A percentile compares a stretch with the other conserved stretches of the same genome.
phyloP scores from a whole-genome alignment of 2,888 invertebrate species.

The Drosophila aldrichi region DNA sequence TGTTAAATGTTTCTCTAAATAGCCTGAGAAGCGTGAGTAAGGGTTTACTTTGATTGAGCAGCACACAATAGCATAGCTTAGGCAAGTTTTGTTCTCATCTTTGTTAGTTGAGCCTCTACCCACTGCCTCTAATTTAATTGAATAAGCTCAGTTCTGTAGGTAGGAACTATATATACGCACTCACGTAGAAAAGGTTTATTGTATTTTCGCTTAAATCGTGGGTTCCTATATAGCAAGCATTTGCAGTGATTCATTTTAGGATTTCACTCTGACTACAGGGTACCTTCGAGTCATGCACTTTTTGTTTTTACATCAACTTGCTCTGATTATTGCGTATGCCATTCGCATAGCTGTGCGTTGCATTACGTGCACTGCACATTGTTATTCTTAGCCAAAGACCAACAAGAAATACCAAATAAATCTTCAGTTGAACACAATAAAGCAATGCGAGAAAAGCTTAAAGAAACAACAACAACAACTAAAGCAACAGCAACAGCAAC shows the following conservation, averaged over 20 bases:
- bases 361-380: slow-evolving; percentile 47
- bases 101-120: too few relatives aligned
- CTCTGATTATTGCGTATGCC: slow-evolving; percentile 47
- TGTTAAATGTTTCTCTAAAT: not conserved
- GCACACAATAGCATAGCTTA: not conserved
- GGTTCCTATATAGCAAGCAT: too few relatives aligned
- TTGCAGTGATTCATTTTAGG: not conserved
- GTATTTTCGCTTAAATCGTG: too few relatives aligned
- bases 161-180: too few relatives aligned
- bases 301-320: too few relatives aligned
- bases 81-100: not conserved
- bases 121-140: not conserved
- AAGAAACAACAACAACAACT: slow-evolving; percentile 15
- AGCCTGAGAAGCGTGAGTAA: not conserved
- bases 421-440: slow-evolving; percentile 2
- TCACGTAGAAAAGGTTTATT: too few relatives aligned
- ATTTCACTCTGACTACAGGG: not conserved
- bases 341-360: slow-evolving; percentile 55
- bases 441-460: not conserved
- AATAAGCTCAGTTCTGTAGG: not conserved
- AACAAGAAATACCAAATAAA: slow-evolving; percentile 3
- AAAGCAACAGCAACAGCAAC: too few relatives aligned
- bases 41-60: not conserved
- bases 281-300: not conserved
- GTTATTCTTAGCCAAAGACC: slow-evolving; percentile 39